Evolutionary conservation across 2,888 invertebrate species (phyloP), one percentile per base, ranked within the genome.

Genomic region (Ecdyonurus torrentis): DNA sequence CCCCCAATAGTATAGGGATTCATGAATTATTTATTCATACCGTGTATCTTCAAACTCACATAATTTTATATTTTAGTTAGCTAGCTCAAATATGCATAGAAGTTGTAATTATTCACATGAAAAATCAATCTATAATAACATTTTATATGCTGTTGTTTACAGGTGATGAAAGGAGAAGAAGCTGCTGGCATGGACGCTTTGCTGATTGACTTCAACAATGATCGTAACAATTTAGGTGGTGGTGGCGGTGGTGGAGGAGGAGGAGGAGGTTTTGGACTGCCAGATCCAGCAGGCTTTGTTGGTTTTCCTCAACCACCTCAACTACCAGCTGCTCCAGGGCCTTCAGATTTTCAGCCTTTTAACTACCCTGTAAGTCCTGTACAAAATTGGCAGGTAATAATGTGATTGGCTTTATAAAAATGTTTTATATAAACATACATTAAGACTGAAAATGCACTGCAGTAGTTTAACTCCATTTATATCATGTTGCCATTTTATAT

Each of bases 231-330:
- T 70, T 83, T 85, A 75, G 75, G 80, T 66, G 80, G 76, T 58
- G 76, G 78, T 15, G 79, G 77, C 1, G 74, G 74, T 23, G 71
- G 72, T 10, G 76, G 77, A 22, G 71, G 74, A 67, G 73, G 73
- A 60, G 66, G 66, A 19, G 78, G 80, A 1, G 80, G 82, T 2
- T n/a, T n/a, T n/a, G 55, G 55, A 5, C 65, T 65, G 23, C 86
- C 89, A 2, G 83, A 84, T 66, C 87, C 87, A 37, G 82, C 85
- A 63, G 91, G 91, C 1, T 92, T 92, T 72, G 84, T 89, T 67
- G 91, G 89, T 0, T 91, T 82, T 74, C 90, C 91, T 1, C 82
- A 81, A 65, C 81, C 84, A 64, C 88, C 89, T 1, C 72, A 80
- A 10, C 74, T 87, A 69, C 85, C 87, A 1, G 50, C 62, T 25